phyloP scores from a whole-genome alignment of 2,113 vertebrate species.

The Donacobius atricapilla region DNA sequence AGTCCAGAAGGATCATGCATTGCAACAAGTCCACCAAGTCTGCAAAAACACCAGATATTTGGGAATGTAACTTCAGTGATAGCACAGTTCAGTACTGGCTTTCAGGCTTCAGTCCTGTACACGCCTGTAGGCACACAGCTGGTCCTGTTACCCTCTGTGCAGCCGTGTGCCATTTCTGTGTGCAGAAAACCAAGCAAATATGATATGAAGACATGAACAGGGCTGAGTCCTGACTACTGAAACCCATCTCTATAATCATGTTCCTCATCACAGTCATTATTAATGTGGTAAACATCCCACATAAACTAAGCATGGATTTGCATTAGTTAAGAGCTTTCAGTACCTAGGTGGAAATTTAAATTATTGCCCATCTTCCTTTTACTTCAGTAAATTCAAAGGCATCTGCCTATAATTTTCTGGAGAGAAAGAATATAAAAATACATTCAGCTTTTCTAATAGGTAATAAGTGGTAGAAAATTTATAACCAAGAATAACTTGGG shows the following conservation, averaged over 20 bases:
- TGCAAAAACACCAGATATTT: background rate
- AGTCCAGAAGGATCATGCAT: background rate
- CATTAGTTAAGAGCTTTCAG: background rate
- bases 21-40: background rate
- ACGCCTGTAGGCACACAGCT: background rate
- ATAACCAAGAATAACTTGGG: background rate
- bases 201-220: background rate
- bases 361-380: background rate
- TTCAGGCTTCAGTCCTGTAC: background rate
- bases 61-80: background rate
- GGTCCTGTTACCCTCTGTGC: background rate
- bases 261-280: background rate
- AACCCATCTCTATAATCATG: background rate
- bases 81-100: background rate
- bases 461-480: background rate
- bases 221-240: background rate
- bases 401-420: background rate
- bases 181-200: background rate
- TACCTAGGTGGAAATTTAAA: background rate
- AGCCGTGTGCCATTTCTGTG: accelerated
- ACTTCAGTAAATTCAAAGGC: background rate
- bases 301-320: background rate
- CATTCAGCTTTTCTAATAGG: background rate
- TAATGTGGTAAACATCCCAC: background rate
- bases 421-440: background rate